Conservation (phyloP, 2,888 invertebrate species). For the Amphipoea oculea region DNA sequence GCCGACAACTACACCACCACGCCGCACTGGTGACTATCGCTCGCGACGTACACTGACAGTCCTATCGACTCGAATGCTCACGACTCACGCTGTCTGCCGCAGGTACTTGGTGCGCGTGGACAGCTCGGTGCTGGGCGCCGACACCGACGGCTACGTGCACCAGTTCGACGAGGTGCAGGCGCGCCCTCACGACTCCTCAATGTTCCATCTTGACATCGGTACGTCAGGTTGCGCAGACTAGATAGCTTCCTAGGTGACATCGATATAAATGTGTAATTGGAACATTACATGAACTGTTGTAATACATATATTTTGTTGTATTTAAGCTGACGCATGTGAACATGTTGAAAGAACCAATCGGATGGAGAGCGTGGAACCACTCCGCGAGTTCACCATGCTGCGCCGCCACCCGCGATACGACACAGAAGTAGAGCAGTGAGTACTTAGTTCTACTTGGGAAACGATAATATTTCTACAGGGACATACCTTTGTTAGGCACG, state of each 20-base stretch:
- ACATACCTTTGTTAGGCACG: neutral
- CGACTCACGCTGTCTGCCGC: slow-evolving; percentile 15
- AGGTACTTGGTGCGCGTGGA: slow-evolving; percentile 83
- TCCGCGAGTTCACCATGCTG: slow-evolving; percentile 81
- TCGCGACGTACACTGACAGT: no score
- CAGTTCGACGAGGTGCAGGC: slow-evolving; percentile 74
- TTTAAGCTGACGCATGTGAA: slow-evolving; percentile 78
- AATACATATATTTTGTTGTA: neutral
- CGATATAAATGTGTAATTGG: neutral
- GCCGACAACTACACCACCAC: slow-evolving; percentile 69
- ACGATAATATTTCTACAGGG: neutral
- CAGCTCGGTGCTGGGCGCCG: slow-evolving; percentile 82
- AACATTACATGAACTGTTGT: neutral
- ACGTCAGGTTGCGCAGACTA: slow-evolving; percentile 12
- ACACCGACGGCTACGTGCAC: slow-evolving; percentile 82
- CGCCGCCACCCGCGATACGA: slow-evolving; percentile 77
- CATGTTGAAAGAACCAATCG: slow-evolving; percentile 45
- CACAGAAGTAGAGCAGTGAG: slow-evolving; percentile 68
- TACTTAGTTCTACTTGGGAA: neutral
- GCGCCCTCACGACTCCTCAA: slow-evolving; percentile 65
- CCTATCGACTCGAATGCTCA: neutral
- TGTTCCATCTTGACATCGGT: slow-evolving; percentile 77
- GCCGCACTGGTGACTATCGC: slow-evolving; percentile 73
- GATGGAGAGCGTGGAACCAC: slow-evolving; percentile 76
- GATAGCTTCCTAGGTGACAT: neutral